Percentiles rank a stretch among this genome's conserved stretches.
These are phyloP conservation scores for Stegana nigrithorax DNA, from an alignment of 2,888 invertebrate genomes.

Conservation along the genomic window DNA sequence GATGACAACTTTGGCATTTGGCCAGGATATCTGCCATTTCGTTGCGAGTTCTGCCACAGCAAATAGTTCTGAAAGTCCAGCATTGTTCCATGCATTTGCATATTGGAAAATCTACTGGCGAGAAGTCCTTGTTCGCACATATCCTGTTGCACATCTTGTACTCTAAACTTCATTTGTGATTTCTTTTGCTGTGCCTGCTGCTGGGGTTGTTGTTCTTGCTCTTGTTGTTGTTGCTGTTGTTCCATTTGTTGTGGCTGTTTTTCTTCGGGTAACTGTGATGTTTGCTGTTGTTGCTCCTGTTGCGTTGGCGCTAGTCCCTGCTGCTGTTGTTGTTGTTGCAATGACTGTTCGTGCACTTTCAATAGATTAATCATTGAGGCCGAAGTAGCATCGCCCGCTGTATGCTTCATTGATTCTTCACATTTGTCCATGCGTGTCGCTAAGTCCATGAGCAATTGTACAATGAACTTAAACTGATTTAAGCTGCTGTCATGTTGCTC, in stretches of 20 bases:
- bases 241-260: neutral
- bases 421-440: no score
- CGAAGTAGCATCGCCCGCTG: no score
- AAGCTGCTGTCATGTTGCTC: constrained; percentile 39
- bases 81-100: constrained; percentile 4
- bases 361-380: no score
- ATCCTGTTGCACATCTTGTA: neutral
- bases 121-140: no score
- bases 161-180: neutral
- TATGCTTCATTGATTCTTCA: no score
- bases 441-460: constrained; percentile 51
- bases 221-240: neutral
- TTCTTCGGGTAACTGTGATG: neutral
- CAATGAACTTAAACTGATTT: constrained; percentile 55
- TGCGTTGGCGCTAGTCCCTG: neutral
- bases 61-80: constrained; percentile 5
- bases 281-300: constrained; percentile 11
- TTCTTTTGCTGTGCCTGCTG: constrained; percentile 22
- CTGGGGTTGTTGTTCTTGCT: constrained; percentile 32
- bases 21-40: neutral
- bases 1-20: neutral
- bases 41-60: neutral
- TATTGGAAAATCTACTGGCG: no score
- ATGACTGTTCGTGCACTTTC: neutral
- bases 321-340: constrained; percentile 24